Evolutionary conservation across 2,113 vertebrate genomes (phyloP), one percentile per base, ranked within the genome.

Genomic region (Gadus macrocephalus): DNA sequence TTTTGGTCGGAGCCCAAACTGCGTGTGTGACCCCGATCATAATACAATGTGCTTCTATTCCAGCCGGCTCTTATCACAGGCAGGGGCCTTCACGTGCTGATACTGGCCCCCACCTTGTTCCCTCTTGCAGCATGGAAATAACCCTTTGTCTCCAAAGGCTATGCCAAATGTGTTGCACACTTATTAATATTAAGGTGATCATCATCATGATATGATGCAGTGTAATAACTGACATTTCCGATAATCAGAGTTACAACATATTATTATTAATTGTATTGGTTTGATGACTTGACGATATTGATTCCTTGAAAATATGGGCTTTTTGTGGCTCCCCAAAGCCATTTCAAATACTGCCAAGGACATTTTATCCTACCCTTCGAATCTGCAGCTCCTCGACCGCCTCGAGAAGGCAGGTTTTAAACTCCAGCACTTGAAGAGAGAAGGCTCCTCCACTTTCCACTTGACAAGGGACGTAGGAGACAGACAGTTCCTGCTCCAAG

Each of bases 321-420:
- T 35, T 35, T 35, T 35, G 31, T 35, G 31, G 31, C 31, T 35
- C 31, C 6, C 31, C 31, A 35, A 35, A 7, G 12, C 42, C 42
- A 14, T 49, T 42, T 12, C 42, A 49, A 49, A 49, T 49, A 49
- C 42, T 49, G 42, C 12, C 42, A 9, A 49, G 12, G 42, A 14
- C 15, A 28, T 8, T 15, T 16, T 58, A 11, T 31, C 14, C 75
- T 92, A 98, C 97, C 92, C 95, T 94, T 81, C 90, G 91, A 71
- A 96, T 94, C 35, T 94, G 94, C 72, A 98, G 89, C 73, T 98
- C 96, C 87, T 97, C 94, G 11, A 96, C 70, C 49, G 89, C 89
- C 74, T 99, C 95, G 19, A 96, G 73, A 0, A 99, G 92, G 74
- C 75, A 89, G 15, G 93, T 92, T 93, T 94, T 97, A 73, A 97